Evolutionary conservation across 2,797 vertebrate genomes (phyloP).

Genomic region (Falco novaeseelandiae): DNA sequence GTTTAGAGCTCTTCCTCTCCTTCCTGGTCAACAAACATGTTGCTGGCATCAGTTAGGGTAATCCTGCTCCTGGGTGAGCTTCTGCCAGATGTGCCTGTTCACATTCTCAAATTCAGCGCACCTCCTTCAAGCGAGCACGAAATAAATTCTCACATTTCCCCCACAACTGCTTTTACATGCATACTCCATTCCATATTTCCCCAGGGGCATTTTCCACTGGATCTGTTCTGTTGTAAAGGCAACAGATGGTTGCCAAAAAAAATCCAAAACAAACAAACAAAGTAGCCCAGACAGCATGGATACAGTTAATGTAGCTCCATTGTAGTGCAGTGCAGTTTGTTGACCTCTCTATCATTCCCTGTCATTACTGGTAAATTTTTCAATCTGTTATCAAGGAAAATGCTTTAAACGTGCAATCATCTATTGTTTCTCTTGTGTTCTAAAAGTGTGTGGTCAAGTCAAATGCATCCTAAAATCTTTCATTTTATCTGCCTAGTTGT

Average conservation of each 20-base stretch:
- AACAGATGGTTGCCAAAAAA: not conserved
- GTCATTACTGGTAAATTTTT: constrained; percentile 35
- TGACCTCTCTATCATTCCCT: not conserved
- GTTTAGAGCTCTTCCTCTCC: not conserved
- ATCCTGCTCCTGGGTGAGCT: not conserved
- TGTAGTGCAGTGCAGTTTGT: not conserved
- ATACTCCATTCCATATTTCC: not conserved
- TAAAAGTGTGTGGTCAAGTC: not conserved
- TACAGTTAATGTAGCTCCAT: not conserved
- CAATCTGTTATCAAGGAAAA: constrained; percentile 59
- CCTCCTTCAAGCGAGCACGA: not conserved
- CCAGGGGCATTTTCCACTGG: not conserved
- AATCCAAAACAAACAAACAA: not conserved
- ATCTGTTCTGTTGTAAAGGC: not conserved
- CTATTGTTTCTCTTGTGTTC: constrained; percentile 24
- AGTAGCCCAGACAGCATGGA: not conserved
- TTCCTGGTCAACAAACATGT: not conserved
- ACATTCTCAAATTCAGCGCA: not conserved
- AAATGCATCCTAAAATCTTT: constrained; percentile 27
- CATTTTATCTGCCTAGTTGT: not conserved
- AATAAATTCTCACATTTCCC: not conserved
- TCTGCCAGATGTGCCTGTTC: not conserved
- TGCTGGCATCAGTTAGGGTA: not conserved
- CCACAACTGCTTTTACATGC: accelerated
- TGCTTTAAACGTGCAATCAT: constrained; percentile 3